phyloP scores from a whole-genome alignment of 2,797 vertebrate genomes.

The Crocidura indochinensis region DNA sequence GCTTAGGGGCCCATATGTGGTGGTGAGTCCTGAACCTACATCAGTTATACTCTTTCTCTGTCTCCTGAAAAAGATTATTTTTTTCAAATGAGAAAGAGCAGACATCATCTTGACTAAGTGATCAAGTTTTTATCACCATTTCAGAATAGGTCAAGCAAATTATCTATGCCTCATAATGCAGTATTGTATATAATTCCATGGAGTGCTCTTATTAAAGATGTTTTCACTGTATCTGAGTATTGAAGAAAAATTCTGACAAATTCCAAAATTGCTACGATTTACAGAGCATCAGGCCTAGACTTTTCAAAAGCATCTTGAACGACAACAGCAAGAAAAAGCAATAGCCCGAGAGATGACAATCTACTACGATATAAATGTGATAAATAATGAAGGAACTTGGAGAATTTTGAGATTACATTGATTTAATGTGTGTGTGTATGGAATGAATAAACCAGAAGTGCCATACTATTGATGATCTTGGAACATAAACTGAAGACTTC shows the following conservation, averaged over 20 bases:
- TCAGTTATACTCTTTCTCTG: too few relatives aligned
- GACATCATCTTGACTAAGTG: not conserved
- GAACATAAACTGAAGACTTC: conserved; percentile 45
- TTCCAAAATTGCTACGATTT: not conserved
- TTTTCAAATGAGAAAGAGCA: not conserved
- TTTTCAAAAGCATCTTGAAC: not conserved
- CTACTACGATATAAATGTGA: not conserved
- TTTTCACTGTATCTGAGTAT: not conserved
- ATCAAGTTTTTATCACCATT: not conserved
- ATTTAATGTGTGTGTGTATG: not conserved
- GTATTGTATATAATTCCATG: fast-evolving
- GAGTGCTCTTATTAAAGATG: not conserved
- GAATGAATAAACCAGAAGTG: not conserved
- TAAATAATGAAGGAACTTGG: not conserved
- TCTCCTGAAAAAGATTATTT: not conserved
- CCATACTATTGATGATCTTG: conserved; percentile 60
- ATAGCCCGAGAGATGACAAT: not conserved
- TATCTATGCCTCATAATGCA: not conserved
- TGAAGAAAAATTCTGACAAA: conserved; percentile 9
- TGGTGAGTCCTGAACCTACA: too few relatives aligned
- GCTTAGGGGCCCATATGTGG: too few relatives aligned
- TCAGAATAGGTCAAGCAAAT: not conserved
- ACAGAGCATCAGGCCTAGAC: not conserved
- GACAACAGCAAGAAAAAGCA: not conserved
- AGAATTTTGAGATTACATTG: not conserved